Evolutionary conservation across 2,797 vertebrate genomes (phyloP), one percentile per base, ranked within the genome.

Genomic region (Sciurus vulgaris): DNA sequence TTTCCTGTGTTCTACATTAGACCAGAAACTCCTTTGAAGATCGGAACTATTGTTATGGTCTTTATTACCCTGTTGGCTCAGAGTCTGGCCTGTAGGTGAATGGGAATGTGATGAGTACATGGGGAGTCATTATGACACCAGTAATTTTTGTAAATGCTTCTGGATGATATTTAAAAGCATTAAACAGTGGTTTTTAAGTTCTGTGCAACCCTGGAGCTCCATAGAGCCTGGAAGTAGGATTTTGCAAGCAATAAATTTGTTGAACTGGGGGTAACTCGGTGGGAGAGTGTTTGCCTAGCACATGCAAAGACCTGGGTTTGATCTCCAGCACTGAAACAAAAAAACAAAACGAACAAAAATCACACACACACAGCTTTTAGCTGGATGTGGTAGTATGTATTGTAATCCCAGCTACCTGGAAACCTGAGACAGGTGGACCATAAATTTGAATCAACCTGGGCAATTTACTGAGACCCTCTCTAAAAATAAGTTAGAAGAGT

Each of bases 131-230:
- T 51, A 13, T 56, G n/a, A 20, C 82, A 30, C 74, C 30, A 73
- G 2, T 85, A 88, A 18, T 92, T 92, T 61, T 51, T 56, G 28
- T 51, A 89, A 93, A 61, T 73, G 76, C n/a, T 81, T 93, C 56
- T 90, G 28, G 24, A 86, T 65, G 35, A 69, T 88, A 83, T 33
- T 38, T 30, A 35, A 94, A 67, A 13, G 14, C n/a, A 88, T 70
- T n/a, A 67, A 59, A 87, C 44, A 81, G 18, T 86, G 24, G 5
- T 49, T 96, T 86, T 88, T 56, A 96, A 91, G 89, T 94, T 97
- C 33, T 70, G 20, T 61, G 49, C 22, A 87, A 44, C 38, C 51
- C 20, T 91, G 86, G 61, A 91, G 4, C 20, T 65, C 49, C 59
- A 65, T 51, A 49, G 59, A 94, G 11, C 38, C 20, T 76, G 28